Conservation (phyloP, 2,797 vertebrate species). For the Cynopterus sphinx region DNA sequence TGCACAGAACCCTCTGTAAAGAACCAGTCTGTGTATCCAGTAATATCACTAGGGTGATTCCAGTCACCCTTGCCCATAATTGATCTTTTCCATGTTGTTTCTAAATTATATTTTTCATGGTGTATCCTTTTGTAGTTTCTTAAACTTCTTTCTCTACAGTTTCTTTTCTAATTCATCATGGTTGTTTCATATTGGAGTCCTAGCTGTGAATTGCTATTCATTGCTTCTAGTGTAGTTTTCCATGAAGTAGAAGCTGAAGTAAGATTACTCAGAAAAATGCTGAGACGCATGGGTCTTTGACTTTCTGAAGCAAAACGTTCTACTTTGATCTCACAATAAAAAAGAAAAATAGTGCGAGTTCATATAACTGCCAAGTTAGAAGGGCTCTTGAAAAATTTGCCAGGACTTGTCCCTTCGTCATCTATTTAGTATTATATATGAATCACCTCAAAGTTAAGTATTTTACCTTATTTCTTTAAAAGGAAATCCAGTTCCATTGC, state of each 20-base stretch:
- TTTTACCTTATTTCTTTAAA: background rate
- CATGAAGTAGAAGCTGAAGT: background rate
- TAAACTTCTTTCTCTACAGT: background rate
- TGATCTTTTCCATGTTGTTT: background rate
- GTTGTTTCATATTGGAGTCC: conserved; percentile 1
- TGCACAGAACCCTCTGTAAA: background rate
- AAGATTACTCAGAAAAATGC: background rate
- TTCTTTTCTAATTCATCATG: background rate
- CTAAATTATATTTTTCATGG: background rate
- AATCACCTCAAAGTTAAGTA: background rate
- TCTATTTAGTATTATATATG: background rate
- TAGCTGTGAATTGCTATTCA: background rate
- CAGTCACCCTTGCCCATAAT: background rate
- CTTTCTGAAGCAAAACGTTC: background rate
- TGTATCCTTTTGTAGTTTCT: background rate
- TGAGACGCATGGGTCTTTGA: background rate
- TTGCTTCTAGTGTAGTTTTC: background rate
- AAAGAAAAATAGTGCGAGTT: background rate
- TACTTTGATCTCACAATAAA: background rate
- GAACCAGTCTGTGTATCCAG: background rate
- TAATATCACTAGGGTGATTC: background rate
- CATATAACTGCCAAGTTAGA: background rate
- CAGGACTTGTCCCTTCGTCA: background rate
- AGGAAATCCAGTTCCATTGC: background rate
- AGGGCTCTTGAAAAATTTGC: background rate